A percentile compares a stretch with the other conserved stretches of the same genome.
These are phyloP conservation scores for Otolemur garnettii DNA, from an alignment of 2,113 vertebrate genomes.

Conservation along the genomic window DNA sequence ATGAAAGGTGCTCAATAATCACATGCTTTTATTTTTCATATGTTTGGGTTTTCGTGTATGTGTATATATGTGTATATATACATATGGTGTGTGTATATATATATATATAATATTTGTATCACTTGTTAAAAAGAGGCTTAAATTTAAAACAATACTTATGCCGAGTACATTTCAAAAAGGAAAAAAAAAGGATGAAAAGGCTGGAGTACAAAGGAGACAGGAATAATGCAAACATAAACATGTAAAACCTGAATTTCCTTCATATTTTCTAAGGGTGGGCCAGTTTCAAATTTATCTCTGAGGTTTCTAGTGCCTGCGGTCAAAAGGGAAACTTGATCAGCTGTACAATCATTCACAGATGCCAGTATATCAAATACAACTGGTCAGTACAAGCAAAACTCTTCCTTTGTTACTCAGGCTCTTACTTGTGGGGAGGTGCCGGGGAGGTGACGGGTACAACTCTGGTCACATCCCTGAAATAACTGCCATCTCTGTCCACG, in stretches of 20 bases:
- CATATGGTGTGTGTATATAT: background rate
- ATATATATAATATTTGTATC: background rate
- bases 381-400: background rate
- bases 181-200: background rate
- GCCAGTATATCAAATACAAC: background rate
- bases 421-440: no score
- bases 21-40: background rate
- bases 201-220: background rate
- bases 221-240: background rate
- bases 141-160: background rate
- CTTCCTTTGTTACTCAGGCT: background rate
- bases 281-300: background rate
- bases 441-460: fast-evolving
- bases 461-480: background rate
- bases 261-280: background rate
- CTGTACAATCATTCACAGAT: background rate
- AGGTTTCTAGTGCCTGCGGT: background rate
- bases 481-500: fast-evolving
- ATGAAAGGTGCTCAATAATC: background rate
- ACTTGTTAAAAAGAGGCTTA: background rate
- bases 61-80: background rate
- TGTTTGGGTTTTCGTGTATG: background rate
- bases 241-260: background rate
- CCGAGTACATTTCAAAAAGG: background rate
- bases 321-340: background rate